Base-by-base conservation (phyloP, 2,888 invertebrate species). In the Lamellibrachia satsuma region DNA sequence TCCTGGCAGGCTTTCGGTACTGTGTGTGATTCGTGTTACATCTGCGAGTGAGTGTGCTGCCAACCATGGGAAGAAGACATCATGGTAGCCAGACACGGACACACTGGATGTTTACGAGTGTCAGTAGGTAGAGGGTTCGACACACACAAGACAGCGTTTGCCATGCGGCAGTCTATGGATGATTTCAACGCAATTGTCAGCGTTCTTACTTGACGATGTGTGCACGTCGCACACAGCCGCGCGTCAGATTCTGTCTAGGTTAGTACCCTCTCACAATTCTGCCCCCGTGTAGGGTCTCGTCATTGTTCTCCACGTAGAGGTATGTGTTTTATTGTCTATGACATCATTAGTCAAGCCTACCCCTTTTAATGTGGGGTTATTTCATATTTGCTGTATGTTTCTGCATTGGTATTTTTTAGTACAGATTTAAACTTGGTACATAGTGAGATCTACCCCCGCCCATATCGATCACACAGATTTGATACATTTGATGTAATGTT, bases 201-300 rank as follows among this genome's bases (percentile, higher is more conserved):
- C 22, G 75, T 75, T 22, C 75, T 75, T n/a, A 75, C 75, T 15
- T 15, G 75, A 75, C 75, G 75, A 75, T 75, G 75, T 22, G 75
- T n/a, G n/a, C n/a, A 3, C 75, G 75, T 75, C 75, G 75, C 22
- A 75, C 75, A 22, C 75, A 75, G 75, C 75, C 75, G n/a, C 75
- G 75, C 75, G 75, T 75, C 75, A 75, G 75, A 75, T 75, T 75
- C 75, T 75, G 75, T 75, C 75, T 75, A 75, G 75, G 75, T 75
- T n/a, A 75, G 75, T 75, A 75, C 75, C 22, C 75, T 9, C 0
- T 75, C 11, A 6, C 22, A 22, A n/a, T 75, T 75, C 22, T 6
- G 22, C 75, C 75, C 75, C 75, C 22, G 15, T 75, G 75, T 75
- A n/a, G 75, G 75, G 75, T 22, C 39, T 39, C 39, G 57, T 8